A percentile compares a stretch with the other conserved stretches of the same genome.
phyloP scores from a whole-genome alignment of 2,113 vertebrate genomes.

The Leucopsar rothschildi region DNA sequence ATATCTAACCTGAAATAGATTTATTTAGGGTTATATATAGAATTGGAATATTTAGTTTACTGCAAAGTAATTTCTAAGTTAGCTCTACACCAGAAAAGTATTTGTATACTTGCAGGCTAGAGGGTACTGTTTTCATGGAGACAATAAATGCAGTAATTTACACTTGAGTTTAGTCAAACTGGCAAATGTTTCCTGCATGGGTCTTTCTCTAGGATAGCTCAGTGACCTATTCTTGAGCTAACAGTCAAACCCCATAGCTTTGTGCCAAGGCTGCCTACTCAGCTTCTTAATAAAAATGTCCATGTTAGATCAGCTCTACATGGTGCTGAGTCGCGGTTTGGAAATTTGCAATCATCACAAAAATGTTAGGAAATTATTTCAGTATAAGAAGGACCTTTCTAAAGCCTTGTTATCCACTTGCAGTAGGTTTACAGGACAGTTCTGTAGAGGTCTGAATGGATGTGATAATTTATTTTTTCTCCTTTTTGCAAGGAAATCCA shows the following conservation, averaged over 20 bases:
- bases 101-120: background rate
- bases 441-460: background rate
- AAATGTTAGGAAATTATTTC: background rate
- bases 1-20: background rate
- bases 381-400: background rate
- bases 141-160: background rate
- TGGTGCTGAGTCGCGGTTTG: background rate
- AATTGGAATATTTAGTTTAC: background rate
- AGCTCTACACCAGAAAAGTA: background rate
- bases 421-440: background rate
- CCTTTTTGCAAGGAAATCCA: background rate
- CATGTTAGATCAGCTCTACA: background rate
- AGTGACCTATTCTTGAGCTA: background rate
- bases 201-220: background rate
- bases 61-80: background rate
- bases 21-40: background rate
- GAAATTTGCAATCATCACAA: background rate
- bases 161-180: background rate
- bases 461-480: background rate
- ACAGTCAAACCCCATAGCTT: background rate
- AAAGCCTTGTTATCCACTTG: background rate
- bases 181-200: background rate
- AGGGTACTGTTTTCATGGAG: background rate
- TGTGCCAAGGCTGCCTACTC: background rate
- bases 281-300: background rate